These are phyloP conservation scores for Trichomalopsis sarcophagae DNA, from an alignment of 1,140 invertebrate genomes.

Conservation along the genomic window DNA sequence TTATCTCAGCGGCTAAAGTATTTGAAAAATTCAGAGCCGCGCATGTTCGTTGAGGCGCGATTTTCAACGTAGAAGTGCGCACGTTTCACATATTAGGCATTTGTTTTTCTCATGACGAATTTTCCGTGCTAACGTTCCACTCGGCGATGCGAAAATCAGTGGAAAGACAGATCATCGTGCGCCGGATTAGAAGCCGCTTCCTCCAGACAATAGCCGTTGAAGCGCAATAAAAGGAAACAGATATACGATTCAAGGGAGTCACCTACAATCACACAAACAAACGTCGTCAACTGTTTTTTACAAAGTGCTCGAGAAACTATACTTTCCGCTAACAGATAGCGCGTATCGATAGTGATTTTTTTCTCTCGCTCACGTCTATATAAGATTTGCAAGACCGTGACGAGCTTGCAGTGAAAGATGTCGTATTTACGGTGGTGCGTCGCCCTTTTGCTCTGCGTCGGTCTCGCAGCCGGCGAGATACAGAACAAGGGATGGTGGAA, in stretches of 20 bases:
- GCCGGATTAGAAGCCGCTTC: too few species aligned
- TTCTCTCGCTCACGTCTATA: conserved; percentile 31
- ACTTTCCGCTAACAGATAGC: conserved; percentile 26
- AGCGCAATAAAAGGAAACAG: neutral
- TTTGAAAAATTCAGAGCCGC: too few species aligned
- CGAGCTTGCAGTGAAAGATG: conserved; percentile 51
- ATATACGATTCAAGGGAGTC: neutral
- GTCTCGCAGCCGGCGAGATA: conserved; percentile 57
- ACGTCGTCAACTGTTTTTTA: neutral
- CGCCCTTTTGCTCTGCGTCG: conserved; percentile 49
- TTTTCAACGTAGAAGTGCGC: too few species aligned
- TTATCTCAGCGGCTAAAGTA: too few species aligned
- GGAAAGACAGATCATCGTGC: too few species aligned
- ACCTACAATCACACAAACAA: neutral
- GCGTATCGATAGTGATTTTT: conserved; percentile 23
- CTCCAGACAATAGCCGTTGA: too few species aligned
- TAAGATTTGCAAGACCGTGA: conserved; percentile 29
- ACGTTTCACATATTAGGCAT: too few species aligned
- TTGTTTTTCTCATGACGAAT: too few species aligned
- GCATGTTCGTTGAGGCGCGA: too few species aligned
- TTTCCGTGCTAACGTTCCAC: too few species aligned
- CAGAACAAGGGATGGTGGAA: conserved; percentile 81
- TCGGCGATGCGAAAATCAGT: too few species aligned
- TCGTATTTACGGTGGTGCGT: conserved; percentile 40
- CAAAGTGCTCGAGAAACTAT: neutral